Evolutionary conservation across 92 coral and sea anemone genomes (phyloP), one percentile per base, ranked within the genome.

Genomic region (Palythoa caribaeorum): DNA sequence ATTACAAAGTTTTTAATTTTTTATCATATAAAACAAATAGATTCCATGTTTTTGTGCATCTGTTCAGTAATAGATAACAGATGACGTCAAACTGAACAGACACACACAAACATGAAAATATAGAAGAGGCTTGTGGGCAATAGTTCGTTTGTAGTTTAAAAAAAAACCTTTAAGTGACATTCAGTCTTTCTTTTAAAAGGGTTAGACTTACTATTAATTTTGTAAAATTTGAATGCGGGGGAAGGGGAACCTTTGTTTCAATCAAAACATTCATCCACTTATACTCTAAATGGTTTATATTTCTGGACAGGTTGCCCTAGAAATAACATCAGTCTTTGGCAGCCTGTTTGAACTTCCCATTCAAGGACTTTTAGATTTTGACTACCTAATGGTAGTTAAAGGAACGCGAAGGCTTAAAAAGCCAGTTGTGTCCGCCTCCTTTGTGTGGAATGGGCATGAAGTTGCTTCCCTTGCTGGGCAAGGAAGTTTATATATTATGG

Each of bases 171-270:
- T 62, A 62, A 62, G 69, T 9, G 69, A 62, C 69, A 62, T 62
- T 62, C 28, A 62, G 19, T 62, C 69, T 62, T 62, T 62, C 69
- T 62, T 62, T 62, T 62, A 62, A 62, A 62, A 62, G 69, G 69
- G 69, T 62, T 62, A 16, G 19, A 9, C 69, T 16, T 62, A 62
- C 69, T 62, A 28, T 28, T 28, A 9, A 62, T 62, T 62, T 21
- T 62, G 69, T 21, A 62, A 62, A 62, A 16, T 62, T 62, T 62
- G 69, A 62, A 62, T 62, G 28, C 17, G 69, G 69, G 19, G 69
- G 69, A 62, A 62, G 69, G 69, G 28, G 69, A 62, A 62, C 69
- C 69, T 62, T 21, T 62, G 69, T 62, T 62, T 62, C 69, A 5
- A 62, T 17, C 69, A 62, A 62, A 6, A 62, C 69, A 17, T 62